Conservation (phyloP, 2,888 invertebrate species). For the Coleophora deauratella region DNA sequence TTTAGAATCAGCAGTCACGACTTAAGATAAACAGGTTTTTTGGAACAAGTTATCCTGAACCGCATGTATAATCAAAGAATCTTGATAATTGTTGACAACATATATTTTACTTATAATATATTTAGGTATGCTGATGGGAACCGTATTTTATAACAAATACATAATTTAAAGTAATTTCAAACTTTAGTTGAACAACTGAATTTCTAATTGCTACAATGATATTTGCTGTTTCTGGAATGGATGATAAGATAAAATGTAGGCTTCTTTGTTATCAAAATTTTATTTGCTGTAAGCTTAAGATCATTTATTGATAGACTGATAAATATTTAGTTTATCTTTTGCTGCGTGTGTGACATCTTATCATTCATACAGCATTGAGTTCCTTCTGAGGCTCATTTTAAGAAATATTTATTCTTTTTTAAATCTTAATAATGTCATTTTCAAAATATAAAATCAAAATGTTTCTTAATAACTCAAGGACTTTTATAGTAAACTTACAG, state of each 20-base stretch:
- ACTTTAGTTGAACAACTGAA: too few species aligned
- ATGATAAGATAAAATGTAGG: slow-evolving; percentile 58
- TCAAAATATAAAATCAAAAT: slow-evolving; percentile 48
- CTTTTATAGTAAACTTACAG: slow-evolving; percentile 47
- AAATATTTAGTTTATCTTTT: slow-evolving; percentile 37
- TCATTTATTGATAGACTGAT: slow-evolving; percentile 64
- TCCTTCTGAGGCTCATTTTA: slow-evolving; percentile 27
- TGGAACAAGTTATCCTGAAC: too few species aligned
- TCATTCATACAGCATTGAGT: slow-evolving; percentile 42
- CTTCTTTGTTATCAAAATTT: slow-evolving; percentile 55
- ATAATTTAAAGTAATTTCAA: neutral
- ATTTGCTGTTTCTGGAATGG: slow-evolving; percentile 40
- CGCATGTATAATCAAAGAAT: too few species aligned
- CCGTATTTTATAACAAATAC: too few species aligned
- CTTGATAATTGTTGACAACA: too few species aligned
- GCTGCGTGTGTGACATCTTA: slow-evolving; percentile 34
- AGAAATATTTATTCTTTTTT: slow-evolving; percentile 21
- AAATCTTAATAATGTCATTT: slow-evolving; percentile 44
- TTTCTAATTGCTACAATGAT: slow-evolving; percentile 18
- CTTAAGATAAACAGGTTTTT: too few species aligned
- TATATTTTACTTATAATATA: too few species aligned
- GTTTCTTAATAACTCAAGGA: slow-evolving; percentile 45
- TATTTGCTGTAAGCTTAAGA: slow-evolving; percentile 66
- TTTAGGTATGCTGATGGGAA: too few species aligned
- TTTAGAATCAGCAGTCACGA: too few species aligned